Conservation (phyloP, 2,797 vertebrate genomes). For the Pangasius larnaudii region DNA sequence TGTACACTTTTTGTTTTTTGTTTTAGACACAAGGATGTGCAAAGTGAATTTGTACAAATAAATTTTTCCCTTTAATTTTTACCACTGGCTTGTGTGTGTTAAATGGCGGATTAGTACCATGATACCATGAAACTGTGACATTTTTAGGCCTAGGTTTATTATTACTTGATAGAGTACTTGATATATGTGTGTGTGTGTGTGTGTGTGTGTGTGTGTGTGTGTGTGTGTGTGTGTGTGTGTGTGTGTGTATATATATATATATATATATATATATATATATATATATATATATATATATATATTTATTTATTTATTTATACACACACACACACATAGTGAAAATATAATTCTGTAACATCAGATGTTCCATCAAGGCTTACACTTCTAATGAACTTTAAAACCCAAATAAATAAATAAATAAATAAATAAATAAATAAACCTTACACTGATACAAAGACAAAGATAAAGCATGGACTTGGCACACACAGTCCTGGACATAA, state of each 20-base stretch:
- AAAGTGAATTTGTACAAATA: not conserved
- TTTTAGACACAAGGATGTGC: not conserved
- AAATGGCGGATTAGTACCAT: not conserved
- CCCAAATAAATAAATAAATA: constrained; percentile 16
- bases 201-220: too few species aligned
- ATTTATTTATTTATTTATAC: too few species aligned
- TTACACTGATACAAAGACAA: constrained; percentile 52
- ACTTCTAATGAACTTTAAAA: constrained; percentile 33
- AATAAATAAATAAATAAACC: constrained; percentile 24
- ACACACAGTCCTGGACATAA: constrained; percentile 59
- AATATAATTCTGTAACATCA: constrained; percentile 18
- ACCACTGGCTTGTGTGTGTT: not conserved
- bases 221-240: too few species aligned
- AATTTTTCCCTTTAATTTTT: not conserved
- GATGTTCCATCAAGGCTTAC: not conserved
- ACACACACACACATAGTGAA: too few species aligned
- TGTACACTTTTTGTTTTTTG: not conserved
- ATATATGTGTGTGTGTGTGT: too few species aligned
- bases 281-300: too few species aligned
- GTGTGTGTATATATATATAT: too few species aligned
- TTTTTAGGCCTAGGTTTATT: not conserved
- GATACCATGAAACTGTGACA: not conserved
- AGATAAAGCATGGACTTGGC: constrained; percentile 61
- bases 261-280: too few species aligned
- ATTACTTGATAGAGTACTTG: too few species aligned